Conservation (phyloP, 2,888 invertebrate genomes). For the Limnephilus lunatus region DNA sequence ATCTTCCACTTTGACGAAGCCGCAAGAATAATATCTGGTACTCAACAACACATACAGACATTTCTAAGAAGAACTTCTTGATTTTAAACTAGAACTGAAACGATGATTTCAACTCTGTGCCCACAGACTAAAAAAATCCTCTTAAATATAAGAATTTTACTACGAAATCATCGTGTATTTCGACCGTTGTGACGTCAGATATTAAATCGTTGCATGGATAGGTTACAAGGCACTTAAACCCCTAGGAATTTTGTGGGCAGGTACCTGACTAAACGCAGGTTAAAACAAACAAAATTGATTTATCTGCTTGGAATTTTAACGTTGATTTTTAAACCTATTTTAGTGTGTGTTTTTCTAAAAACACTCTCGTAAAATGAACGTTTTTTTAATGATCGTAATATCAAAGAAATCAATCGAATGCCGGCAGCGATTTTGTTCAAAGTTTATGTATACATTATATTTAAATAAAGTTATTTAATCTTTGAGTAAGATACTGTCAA, state of each 20-base stretch:
- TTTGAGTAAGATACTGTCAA: too few relatives aligned
- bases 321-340: background rate
- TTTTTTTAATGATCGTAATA: background rate
- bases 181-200: background rate
- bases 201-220: background rate
- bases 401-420: background rate
- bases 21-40: background rate
- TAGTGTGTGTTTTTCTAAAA: background rate
- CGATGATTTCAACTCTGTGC: background rate
- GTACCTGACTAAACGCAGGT: background rate
- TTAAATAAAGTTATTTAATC: too few relatives aligned
- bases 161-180: background rate
- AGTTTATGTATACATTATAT: background rate
- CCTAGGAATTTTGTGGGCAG: slow-evolving; percentile 4
- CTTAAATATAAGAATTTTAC: background rate
- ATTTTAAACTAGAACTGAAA: background rate
- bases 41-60: background rate
- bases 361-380: background rate
- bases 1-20: background rate
- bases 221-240: background rate
- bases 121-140: background rate
- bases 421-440: background rate
- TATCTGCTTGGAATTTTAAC: background rate
- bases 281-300: slow-evolving; percentile 8
- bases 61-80: background rate